phyloP scores from a whole-genome alignment of 2,113 vertebrate species.

The Hyperopisus bebe region DNA sequence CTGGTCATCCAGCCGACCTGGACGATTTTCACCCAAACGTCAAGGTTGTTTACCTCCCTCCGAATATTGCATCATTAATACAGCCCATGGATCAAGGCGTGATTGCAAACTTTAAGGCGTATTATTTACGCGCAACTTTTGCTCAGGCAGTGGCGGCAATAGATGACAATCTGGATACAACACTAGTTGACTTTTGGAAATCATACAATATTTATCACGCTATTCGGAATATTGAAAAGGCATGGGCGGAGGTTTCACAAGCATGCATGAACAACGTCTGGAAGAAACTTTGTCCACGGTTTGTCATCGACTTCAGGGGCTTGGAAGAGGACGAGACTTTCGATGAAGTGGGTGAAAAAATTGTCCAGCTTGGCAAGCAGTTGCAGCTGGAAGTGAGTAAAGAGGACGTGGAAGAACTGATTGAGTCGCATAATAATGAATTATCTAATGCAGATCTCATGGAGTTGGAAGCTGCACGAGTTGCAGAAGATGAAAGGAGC shows the following conservation, averaged over 20 bases:
- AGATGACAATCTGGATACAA: neutral
- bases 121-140: neutral
- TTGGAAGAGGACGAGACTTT: neutral
- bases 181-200: neutral
- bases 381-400: neutral
- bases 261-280: neutral
- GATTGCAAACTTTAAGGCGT: constrained; percentile 19
- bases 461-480: neutral
- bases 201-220: neutral
- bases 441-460: neutral
- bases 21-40: neutral
- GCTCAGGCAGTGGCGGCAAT: neutral
- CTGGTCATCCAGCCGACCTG: constrained; percentile 15
- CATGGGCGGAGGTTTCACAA: neutral
- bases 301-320: neutral
- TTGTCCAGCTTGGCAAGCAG: neutral
- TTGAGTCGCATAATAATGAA: neutral
- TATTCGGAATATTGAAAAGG: neutral
- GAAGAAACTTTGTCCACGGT: neutral
- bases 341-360: neutral
- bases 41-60: constrained; percentile 9
- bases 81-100: constrained; percentile 21
- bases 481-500: neutral
- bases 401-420: neutral
- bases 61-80: constrained; percentile 8